phyloP scores from a whole-genome alignment of 1,140 invertebrate genomes.

The Drosophila albomicans region DNA sequence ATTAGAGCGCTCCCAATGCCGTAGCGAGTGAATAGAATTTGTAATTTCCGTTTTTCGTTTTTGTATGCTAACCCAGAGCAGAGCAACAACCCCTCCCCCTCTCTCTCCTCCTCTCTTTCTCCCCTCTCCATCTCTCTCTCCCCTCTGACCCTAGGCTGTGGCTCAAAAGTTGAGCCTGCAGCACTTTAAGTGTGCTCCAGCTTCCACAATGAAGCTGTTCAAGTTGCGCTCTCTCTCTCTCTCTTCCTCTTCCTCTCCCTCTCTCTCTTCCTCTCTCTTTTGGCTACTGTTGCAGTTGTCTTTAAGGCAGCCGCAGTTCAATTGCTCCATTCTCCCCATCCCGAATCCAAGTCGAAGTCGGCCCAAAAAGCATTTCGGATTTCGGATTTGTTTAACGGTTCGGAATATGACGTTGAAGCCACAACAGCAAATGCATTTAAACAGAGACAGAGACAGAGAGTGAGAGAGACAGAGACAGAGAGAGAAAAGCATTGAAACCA shows the following conservation, averaged over 20 bases:
- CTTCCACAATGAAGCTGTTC: constrained; percentile 40
- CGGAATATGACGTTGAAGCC: constrained; percentile 40
- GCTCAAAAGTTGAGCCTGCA: constrained; percentile 28
- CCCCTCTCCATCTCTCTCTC: neutral
- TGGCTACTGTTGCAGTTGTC: constrained; percentile 11
- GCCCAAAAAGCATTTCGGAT: constrained; percentile 29
- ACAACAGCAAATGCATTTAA: constrained; percentile 1
- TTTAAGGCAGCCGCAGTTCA: constrained; percentile 39
- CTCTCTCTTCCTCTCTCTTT: neutral
- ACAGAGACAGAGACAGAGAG: constrained; percentile 56
- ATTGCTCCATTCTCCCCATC: constrained; percentile 12
- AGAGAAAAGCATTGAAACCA: constrained; percentile 39
- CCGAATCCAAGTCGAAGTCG: neutral
- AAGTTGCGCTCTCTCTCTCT: neutral
- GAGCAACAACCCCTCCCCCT: neutral
- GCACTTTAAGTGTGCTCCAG: constrained; percentile 41
- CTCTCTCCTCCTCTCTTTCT: neutral
- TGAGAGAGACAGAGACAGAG: constrained; percentile 19
- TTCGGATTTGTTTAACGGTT: constrained; percentile 49
- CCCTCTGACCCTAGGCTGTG: neutral
- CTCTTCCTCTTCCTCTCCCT: neutral
- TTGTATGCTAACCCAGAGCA: constrained; percentile 68
- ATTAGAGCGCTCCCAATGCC: constrained; percentile 69
- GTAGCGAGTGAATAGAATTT: constrained; percentile 79
- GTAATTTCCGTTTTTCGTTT: constrained; percentile 80